Conservation (phyloP, 1,140 invertebrate species). For the Listronotus oregonensis region DNA sequence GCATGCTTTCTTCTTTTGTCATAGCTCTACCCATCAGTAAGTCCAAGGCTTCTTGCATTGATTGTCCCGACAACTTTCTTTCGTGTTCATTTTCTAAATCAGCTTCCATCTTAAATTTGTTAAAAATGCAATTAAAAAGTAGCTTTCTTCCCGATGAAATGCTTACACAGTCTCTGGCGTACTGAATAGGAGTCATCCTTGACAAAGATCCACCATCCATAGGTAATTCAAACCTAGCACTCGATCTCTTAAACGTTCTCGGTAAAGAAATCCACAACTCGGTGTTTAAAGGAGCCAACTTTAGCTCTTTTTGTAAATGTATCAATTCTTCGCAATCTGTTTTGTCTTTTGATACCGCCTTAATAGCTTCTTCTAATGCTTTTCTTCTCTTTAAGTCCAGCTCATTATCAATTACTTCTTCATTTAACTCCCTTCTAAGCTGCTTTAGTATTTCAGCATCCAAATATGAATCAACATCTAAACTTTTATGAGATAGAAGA, state of each 20-base stretch:
- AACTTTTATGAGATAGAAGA: not conserved
- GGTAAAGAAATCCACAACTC: slow-evolving; percentile 65
- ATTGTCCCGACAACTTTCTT: slow-evolving; percentile 53
- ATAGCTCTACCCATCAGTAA: slow-evolving; percentile 67
- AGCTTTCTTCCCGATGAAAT: slow-evolving; percentile 67
- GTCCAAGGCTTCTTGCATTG: slow-evolving; percentile 61
- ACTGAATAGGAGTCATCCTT: slow-evolving; percentile 65
- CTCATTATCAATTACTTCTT: slow-evolving; percentile 70
- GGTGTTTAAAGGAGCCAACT: slow-evolving; percentile 55
- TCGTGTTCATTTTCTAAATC: slow-evolving; percentile 47
- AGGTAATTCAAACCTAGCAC: slow-evolving; percentile 68
- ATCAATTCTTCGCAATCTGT: slow-evolving; percentile 94
- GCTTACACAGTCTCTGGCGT: slow-evolving; percentile 64
- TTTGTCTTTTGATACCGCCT: slow-evolving; percentile 58
- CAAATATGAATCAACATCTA: slow-evolving; percentile 55
- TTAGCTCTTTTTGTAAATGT: slow-evolving; percentile 83
- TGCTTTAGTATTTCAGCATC: slow-evolving; percentile 67
- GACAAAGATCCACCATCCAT: slow-evolving; percentile 63
- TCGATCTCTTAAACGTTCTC: slow-evolving; percentile 66
- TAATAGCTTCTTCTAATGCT: slow-evolving; percentile 68
- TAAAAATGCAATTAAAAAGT: slow-evolving; percentile 63
- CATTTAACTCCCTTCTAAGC: slow-evolving; percentile 67
- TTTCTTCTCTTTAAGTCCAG: slow-evolving; percentile 63
- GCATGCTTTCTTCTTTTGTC: slow-evolving; percentile 55
- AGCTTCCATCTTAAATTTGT: slow-evolving; percentile 57